Base-by-base conservation (phyloP, 35 echinoderm and acorn worm species). In the Nesometra sesokonis region DNA sequence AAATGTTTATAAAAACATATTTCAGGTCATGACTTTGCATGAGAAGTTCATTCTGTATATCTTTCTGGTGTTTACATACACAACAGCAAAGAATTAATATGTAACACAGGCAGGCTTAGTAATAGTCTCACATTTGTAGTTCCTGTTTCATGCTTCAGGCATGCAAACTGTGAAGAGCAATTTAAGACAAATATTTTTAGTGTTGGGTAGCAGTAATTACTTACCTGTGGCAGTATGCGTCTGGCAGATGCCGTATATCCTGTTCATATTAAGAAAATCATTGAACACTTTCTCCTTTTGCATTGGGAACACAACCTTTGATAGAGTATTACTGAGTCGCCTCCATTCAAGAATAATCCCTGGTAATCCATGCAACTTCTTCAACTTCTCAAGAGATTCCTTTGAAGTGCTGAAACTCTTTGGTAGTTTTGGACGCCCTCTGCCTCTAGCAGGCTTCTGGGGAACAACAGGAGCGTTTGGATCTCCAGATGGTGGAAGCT, bases 401-500 rank as follows among this genome's bases (percentile, higher is more conserved):
- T 99, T 99, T 17, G 90, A 89, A 0, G 96, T 99, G 87, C 90
- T 99, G 87, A 99, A 99, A 32, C 92, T 93, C 32, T 99, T 99
- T 0, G 96, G 86, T 11, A 99, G 77, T 82, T 81, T 85, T 0
- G 36, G 67, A 32, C 96, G 87, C 32, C 96, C 92, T 88, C 93
- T 93, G 38, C 77, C 47, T 23, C 93, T 90, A 0, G 94, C 82
- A 21, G 96, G 92, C 46, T 89, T 94, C 4, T 88, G 90, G 30
- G 88, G 34, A 17, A 87, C 40, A 7, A 83, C 35, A 31, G 83
- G 17, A 23, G 85, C 78, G 33, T 34, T 47, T 39, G 85, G 87
- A 57, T 99, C 96, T 29, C 96, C 96, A 80, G 94, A 94, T 23
- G 96, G 96, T 19, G 96, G 90, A 11, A 99, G 85, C 39, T 92